Base-by-base conservation (phyloP, 2,797 vertebrate genomes). In the Sarcoramphus papa region DNA sequence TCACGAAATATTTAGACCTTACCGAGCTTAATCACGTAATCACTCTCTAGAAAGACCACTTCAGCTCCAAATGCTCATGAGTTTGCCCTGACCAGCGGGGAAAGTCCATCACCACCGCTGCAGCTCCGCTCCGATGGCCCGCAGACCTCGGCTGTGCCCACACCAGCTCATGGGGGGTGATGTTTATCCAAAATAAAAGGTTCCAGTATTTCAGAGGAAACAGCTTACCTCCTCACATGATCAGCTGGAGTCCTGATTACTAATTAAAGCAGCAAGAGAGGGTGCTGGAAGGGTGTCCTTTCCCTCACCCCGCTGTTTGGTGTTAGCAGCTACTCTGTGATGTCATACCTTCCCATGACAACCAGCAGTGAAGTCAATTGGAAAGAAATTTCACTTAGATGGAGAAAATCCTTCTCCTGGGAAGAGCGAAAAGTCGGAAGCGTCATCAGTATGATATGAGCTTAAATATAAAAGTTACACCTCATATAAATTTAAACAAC, bases 301-400 rank as follows among this genome's bases (percentile, higher is more conserved):
- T 47, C 50, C 56, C 53, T 59, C 7, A 33, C 41, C 45, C 51
- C 4, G 2, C 10, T 27, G 9, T 10, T 24, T 1, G 2, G 23
- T 54, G 15, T 35, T 18, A 53, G 60, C 16, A 4, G 14, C 28
- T 18, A 6, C 45, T 94, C 63, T 95, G 82, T 96, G 95, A 96
- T 87, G 88, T 97, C 95, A 78, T 43, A 24, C 37, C 72, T 48
- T 43, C 47, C 92, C 85, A 69, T 23, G 25, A 80, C 82, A 96
- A 95, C 86, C 51, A 8, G 20, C 1, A 30, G 8, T 22, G 57
- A 82, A 80, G 69, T 57, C 62, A 59, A 63, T 13, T 5, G 20
- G 67, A 67, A 92, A 78, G 80, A 54, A 53, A 35, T 48, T 80
- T 54, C 56, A 33, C 51, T 48, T 7, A 4, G 21, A 47, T 28